Conservation (phyloP, 2,888 invertebrate species). For the Apantesis nais region DNA sequence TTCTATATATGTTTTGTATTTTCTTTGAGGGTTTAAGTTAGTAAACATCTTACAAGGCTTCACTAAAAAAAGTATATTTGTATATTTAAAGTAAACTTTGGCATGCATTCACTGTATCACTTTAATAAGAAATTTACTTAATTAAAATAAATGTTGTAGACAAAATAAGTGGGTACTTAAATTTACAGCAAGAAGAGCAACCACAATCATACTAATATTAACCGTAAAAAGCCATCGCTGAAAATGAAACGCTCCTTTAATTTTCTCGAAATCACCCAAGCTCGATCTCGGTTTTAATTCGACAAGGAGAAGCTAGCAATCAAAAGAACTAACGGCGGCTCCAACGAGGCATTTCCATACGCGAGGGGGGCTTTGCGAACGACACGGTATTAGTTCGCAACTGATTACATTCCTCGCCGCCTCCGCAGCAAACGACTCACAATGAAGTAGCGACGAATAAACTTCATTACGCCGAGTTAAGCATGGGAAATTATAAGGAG, state of each 20-base stretch:
- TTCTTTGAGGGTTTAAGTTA: constrained; percentile 59
- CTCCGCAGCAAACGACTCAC: constrained; percentile 77
- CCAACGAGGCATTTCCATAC: constrained; percentile 83
- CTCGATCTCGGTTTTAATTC: constrained; percentile 81
- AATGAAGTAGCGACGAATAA: constrained; percentile 84
- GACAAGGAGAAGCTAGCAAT: constrained; percentile 79
- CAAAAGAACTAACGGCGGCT: constrained; percentile 83
- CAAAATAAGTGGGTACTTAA: constrained; percentile 66
- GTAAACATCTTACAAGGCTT: constrained; percentile 45
- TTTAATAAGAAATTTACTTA: constrained; percentile 63
- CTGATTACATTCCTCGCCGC: constrained; percentile 83
- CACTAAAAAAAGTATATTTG: too few relatives aligned
- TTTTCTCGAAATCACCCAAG: constrained; percentile 77
- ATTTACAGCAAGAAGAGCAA: constrained; percentile 59
- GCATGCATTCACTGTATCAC: constrained; percentile 37
- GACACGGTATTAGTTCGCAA: constrained; percentile 83
- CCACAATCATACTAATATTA: constrained; percentile 80
- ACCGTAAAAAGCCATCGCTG: constrained; percentile 72
- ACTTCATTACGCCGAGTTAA: constrained; percentile 84
- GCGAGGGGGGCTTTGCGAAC: constrained; percentile 76
- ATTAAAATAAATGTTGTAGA: constrained; percentile 70
- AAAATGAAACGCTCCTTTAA: constrained; percentile 81
- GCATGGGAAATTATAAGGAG: constrained; percentile 84
- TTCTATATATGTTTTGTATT: constrained; percentile 68
- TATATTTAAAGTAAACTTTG: constrained; percentile 36